A percentile compares a stretch with the other conserved stretches of the same genome.
Evolutionary conservation across 2,888 invertebrate species (phyloP).

Genomic region (Geophilus truncorum): DNA sequence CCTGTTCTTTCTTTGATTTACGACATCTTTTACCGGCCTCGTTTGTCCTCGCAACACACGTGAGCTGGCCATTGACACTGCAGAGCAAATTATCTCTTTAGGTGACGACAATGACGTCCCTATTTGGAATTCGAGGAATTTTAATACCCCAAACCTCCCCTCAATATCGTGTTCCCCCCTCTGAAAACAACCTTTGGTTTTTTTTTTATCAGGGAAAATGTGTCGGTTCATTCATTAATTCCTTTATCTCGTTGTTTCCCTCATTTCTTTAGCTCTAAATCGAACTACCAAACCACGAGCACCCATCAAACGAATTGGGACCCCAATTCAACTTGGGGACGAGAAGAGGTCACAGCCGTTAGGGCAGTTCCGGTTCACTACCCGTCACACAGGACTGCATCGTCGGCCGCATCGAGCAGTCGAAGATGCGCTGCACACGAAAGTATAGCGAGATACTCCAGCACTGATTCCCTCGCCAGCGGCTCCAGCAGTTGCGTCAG

Average conservation of each 20-base stretch:
- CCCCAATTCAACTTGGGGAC: not conserved
- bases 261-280: not conserved
- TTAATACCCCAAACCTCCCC: not conserved
- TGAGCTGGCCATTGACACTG: not conserved
- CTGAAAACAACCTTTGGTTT: too few relatives aligned
- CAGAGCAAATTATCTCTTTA: not conserved
- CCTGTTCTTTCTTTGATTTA: not conserved
- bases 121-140: not conserved
- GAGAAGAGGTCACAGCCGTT: not conserved
- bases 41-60: not conserved
- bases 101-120: not conserved
- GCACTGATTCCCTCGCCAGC: conserved; percentile 36
- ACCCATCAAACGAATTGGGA: not conserved
- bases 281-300: not conserved
- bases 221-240: not conserved
- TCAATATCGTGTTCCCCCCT: not conserved
- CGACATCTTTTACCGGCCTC: not conserved
- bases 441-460: conserved; percentile 35
- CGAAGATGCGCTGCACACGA: not conserved
- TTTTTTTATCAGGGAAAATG: too few relatives aligned
- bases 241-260: not conserved
- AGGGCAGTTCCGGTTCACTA: not conserved
- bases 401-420: not conserved
- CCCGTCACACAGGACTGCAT: not conserved
- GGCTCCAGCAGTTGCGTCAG: conserved; percentile 30